These are phyloP conservation scores for Carassius auratus DNA, from an alignment of 2,113 vertebrate genomes.

Conservation along the genomic window DNA sequence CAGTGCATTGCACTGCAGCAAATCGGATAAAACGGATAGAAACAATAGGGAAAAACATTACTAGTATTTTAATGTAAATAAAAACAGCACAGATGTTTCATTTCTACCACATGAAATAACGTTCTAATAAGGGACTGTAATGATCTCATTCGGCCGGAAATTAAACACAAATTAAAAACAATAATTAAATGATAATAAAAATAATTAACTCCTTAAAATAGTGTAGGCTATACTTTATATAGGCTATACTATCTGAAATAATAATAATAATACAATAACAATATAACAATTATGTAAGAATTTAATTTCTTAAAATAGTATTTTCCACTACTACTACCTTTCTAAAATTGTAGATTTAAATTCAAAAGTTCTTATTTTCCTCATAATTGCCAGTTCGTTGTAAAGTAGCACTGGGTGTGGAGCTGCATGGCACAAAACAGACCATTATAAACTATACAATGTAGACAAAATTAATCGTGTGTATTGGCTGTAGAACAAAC, in stretches of 20 bases:
- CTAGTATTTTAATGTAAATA: not conserved
- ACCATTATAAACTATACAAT: not conserved
- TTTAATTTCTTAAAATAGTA: too few relatives aligned
- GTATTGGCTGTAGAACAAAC: not conserved
- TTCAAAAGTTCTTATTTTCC: too few relatives aligned
- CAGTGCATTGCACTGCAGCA: not conserved
- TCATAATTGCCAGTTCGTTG: not conserved
- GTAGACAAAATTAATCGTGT: not conserved
- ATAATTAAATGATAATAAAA: not conserved
- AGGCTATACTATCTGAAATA: too few relatives aligned
- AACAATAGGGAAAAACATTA: not conserved
- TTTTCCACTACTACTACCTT: too few relatives aligned
- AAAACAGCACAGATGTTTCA: not conserved
- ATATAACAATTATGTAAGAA: too few relatives aligned
- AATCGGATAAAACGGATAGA: not conserved
- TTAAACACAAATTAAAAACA: not conserved
- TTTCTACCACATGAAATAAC: not conserved
- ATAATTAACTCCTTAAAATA: not conserved
- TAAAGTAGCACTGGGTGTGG: not conserved
- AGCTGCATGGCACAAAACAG: not conserved
- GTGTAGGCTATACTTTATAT: not conserved
- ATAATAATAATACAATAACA: too few relatives aligned
- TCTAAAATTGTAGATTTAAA: too few relatives aligned
- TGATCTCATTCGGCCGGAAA: not conserved
- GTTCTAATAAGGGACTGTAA: not conserved